Evolutionary conservation across 2,888 invertebrate genomes (phyloP).

Genomic region (Hofmannophila pseudospretella): DNA sequence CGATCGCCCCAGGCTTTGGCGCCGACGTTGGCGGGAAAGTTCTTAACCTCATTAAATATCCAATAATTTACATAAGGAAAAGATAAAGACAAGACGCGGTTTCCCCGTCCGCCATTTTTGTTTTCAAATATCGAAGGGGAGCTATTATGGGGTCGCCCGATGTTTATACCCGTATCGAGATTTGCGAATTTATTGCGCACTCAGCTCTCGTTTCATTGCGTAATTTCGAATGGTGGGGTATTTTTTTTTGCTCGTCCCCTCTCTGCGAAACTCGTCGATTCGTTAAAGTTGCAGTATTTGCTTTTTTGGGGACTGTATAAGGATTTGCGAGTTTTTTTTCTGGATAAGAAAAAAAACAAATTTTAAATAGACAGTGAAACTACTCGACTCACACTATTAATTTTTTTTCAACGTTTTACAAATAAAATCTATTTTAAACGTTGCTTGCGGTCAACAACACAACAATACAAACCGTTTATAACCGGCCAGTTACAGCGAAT

Average conservation of each 20-base stretch:
- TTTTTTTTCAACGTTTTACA: no score
- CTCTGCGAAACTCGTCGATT: slow-evolving; percentile 28
- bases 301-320: slow-evolving; percentile 19
- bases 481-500: no score
- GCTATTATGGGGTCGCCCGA: slow-evolving; percentile 35
- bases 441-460: no score
- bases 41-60: slow-evolving; percentile 66
- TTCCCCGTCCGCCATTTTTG: slow-evolving; percentile 59
- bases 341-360: no score
- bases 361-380: no score
- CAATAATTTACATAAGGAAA: slow-evolving; percentile 72
- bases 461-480: no score
- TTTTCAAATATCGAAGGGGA: slow-evolving; percentile 64
- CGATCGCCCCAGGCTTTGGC: slow-evolving; percentile 28
- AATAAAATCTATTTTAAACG: no score
- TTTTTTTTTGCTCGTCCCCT: slow-evolving; percentile 30
- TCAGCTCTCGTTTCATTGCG: slow-evolving; percentile 68
- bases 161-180: slow-evolving; percentile 44
- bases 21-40: slow-evolving; percentile 60
- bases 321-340: background rate
- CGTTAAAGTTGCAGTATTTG: slow-evolving; percentile 32
- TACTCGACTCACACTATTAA: no score
- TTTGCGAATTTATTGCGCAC: slow-evolving; percentile 59
- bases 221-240: slow-evolving; percentile 43
- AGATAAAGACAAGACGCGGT: slow-evolving; percentile 72